These are phyloP conservation scores for Catagonus wagneri DNA, from an alignment of 2,113 vertebrate species.

Conservation along the genomic window DNA sequence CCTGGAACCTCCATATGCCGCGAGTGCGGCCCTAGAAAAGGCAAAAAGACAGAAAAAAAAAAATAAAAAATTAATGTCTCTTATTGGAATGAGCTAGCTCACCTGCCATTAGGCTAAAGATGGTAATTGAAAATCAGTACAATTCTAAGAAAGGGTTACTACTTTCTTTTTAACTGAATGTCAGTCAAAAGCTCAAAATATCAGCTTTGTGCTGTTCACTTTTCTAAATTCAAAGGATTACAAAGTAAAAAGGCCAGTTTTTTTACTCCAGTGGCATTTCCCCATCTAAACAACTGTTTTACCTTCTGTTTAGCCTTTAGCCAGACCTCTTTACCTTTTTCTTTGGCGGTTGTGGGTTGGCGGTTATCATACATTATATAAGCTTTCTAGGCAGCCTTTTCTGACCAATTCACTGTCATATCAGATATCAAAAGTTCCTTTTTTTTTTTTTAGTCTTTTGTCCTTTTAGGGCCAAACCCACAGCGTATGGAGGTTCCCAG, in stretches of 20 bases:
- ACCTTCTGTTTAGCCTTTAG: conserved; percentile 16
- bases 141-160: background rate
- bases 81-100: background rate
- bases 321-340: background rate
- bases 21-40: too few relatives aligned
- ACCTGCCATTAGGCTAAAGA: background rate
- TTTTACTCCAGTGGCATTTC: background rate
- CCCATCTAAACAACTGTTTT: background rate
- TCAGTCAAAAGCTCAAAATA: background rate
- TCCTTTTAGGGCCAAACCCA: too few relatives aligned
- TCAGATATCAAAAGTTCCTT: background rate
- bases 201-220: background rate
- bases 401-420: background rate
- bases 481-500: too few relatives aligned
- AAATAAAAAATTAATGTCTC: background rate
- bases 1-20: too few relatives aligned
- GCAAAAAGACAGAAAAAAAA: too few relatives aligned
- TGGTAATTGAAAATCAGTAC: conserved; percentile 38
- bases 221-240: conserved; percentile 32
- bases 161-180: background rate
- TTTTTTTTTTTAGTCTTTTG: too few relatives aligned
- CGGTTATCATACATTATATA: background rate
- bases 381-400: background rate
- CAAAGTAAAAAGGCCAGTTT: background rate
- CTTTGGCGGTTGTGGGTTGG: background rate